Evolutionary conservation across 2,888 invertebrate genomes (phyloP).

Genomic region (Macrophya alboannulata): DNA sequence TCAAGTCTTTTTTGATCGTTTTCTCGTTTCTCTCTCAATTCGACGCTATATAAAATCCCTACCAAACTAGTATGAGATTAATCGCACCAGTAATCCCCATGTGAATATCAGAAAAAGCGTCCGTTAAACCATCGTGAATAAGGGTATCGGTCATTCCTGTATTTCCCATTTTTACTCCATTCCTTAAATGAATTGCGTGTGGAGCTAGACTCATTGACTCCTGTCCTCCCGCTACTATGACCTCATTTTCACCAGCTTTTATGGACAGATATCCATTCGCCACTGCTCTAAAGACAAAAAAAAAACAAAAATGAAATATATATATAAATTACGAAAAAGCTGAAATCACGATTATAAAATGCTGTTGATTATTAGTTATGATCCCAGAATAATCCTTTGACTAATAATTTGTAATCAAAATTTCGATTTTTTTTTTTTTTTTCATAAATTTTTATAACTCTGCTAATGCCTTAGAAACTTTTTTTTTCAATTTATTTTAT

Average conservation of each 20-base stretch:
- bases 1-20: neutral
- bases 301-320: constrained; percentile 38
- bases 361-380: neutral
- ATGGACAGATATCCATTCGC: constrained; percentile 87
- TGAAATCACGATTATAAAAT: too few relatives aligned
- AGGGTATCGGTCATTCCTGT: constrained; percentile 85
- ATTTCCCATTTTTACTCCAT: constrained; percentile 86
- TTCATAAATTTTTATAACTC: neutral
- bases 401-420: neutral
- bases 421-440: neutral
- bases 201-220: constrained; percentile 91
- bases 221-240: constrained; percentile 91
- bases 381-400: neutral
- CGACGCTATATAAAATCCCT: neutral
- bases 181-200: constrained; percentile 85
- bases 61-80: neutral
- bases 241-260: constrained; percentile 84
- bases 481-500: neutral
- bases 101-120: constrained; percentile 87
- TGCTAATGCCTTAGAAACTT: neutral
- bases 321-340: too few relatives aligned
- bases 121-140: constrained; percentile 87
- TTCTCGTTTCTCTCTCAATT: neutral
- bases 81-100: constrained; percentile 90
- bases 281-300: constrained; percentile 82